phyloP scores from a whole-genome alignment of 2,888 invertebrate species.

The Hololepta plana region DNA sequence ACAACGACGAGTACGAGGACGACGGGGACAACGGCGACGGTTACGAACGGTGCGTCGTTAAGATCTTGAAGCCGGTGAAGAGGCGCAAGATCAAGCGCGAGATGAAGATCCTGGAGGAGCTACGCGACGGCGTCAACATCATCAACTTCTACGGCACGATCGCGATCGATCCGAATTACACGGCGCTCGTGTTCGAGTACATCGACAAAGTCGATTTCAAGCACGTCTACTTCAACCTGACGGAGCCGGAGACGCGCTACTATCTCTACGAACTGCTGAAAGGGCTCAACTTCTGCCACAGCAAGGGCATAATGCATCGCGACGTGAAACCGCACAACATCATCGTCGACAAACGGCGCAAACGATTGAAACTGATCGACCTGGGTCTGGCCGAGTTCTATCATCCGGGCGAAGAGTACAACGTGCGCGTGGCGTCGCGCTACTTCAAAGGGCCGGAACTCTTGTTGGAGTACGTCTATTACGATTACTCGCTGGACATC shows the following conservation, averaged over 20 bases:
- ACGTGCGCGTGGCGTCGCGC: slow-evolving; percentile 24
- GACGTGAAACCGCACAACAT: slow-evolving; percentile 27
- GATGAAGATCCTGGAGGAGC: slow-evolving; percentile 24
- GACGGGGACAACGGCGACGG: slow-evolving; percentile 17
- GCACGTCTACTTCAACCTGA: slow-evolving; percentile 22
- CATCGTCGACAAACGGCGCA: slow-evolving; percentile 20
- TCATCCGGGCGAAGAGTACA: slow-evolving; percentile 24
- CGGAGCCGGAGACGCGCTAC: slow-evolving; percentile 23
- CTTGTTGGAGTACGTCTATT: slow-evolving; percentile 23
- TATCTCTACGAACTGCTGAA: slow-evolving; percentile 29
- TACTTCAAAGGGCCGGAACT: slow-evolving; percentile 27
- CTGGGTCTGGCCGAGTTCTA: slow-evolving; percentile 28
- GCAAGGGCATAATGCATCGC: slow-evolving; percentile 26
- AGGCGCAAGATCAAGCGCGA: slow-evolving; percentile 25
- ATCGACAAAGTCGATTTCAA: slow-evolving; percentile 23
- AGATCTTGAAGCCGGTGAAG: slow-evolving; percentile 25
- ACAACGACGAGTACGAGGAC: slow-evolving; percentile 27
- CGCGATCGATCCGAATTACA: slow-evolving; percentile 13
- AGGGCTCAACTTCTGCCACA: slow-evolving; percentile 26
- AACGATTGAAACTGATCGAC: slow-evolving; percentile 22
- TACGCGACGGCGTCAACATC: slow-evolving; percentile 23
- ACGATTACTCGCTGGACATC: slow-evolving; percentile 26
- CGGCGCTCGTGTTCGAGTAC: slow-evolving; percentile 23
- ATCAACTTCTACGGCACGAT: slow-evolving; percentile 18
- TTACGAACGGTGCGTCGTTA: slow-evolving; percentile 20